These are phyloP conservation scores for Chrysemys picta DNA, from an alignment of 2,113 vertebrate species.

Conservation along the genomic window DNA sequence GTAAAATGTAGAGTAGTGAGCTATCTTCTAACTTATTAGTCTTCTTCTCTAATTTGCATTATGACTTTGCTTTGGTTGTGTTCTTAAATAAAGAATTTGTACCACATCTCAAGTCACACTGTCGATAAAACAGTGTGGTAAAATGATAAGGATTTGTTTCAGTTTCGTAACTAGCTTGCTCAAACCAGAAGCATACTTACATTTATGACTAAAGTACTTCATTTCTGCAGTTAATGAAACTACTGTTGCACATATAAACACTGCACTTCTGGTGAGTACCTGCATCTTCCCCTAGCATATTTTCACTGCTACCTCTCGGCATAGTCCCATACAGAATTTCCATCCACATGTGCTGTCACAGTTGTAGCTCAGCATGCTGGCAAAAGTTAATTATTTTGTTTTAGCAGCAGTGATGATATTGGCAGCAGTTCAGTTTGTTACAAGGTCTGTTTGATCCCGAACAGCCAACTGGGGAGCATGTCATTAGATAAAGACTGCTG, in stretches of 20 bases:
- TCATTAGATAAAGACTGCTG: neutral
- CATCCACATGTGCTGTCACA: neutral
- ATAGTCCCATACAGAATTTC: neutral
- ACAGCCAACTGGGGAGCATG: neutral
- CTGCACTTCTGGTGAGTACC: neutral
- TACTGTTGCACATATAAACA: neutral
- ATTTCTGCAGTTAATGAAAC: neutral
- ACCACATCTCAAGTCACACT: neutral
- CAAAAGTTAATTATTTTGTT: slow-evolving; percentile 16
- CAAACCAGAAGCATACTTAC: neutral
- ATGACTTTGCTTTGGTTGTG: neutral
- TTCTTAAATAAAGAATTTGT: neutral
- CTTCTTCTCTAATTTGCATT: neutral
- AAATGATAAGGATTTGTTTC: neutral
- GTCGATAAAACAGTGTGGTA: neutral
- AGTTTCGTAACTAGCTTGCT: neutral
- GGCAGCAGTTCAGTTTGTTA: neutral
- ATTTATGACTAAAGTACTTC: neutral
- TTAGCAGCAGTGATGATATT: neutral
- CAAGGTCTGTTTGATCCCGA: neutral
- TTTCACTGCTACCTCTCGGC: neutral
- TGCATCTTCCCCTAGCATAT: neutral
- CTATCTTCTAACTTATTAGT: neutral
- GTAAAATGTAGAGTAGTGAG: neutral
- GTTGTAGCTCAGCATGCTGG: neutral